Percentiles rank a stretch among this genome's conserved stretches.
Evolutionary conservation across 2,797 vertebrate genomes (phyloP).

Genomic region (Acomys russatus): DNA sequence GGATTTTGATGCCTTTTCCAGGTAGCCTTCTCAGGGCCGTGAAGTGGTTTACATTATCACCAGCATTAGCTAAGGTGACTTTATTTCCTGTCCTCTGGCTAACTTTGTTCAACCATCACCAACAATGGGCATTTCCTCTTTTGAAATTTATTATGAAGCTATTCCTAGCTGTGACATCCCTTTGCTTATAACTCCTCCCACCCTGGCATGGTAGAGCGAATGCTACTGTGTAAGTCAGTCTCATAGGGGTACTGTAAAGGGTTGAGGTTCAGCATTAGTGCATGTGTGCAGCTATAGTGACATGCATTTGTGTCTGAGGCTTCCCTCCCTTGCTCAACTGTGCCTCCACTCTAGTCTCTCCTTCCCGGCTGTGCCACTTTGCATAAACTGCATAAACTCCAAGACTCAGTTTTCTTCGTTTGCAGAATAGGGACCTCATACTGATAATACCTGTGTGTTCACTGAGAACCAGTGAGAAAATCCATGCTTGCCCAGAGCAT

Average conservation of each 20-base stretch:
- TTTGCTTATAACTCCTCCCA: not conserved
- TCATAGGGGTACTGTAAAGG: not conserved
- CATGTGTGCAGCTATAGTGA: not conserved
- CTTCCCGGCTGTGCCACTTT: not conserved
- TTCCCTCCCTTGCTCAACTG: not conserved
- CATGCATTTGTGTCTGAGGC: no score
- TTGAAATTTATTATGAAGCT: not conserved
- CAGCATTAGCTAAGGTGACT: not conserved
- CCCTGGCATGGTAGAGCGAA: not conserved
- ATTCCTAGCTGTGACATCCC: not conserved
- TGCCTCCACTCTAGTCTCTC: not conserved
- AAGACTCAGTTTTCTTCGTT: no score
- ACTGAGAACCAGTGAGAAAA: not conserved
- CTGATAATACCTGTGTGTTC: not conserved
- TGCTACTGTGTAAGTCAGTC: not conserved
- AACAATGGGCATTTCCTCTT: not conserved
- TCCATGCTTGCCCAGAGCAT: not conserved
- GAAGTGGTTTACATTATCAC: not conserved
- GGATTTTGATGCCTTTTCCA: not conserved
- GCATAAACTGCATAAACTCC: not conserved
- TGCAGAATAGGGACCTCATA: not conserved
- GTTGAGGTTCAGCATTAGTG: not conserved
- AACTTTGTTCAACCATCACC: not conserved
- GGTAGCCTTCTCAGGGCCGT: not conserved
- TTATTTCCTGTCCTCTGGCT: not conserved